Percentiles rank a stretch among this genome's conserved stretches.
Evolutionary conservation across 1,140 invertebrate genomes (phyloP).

Genomic region (Zaprionus africanus): DNA sequence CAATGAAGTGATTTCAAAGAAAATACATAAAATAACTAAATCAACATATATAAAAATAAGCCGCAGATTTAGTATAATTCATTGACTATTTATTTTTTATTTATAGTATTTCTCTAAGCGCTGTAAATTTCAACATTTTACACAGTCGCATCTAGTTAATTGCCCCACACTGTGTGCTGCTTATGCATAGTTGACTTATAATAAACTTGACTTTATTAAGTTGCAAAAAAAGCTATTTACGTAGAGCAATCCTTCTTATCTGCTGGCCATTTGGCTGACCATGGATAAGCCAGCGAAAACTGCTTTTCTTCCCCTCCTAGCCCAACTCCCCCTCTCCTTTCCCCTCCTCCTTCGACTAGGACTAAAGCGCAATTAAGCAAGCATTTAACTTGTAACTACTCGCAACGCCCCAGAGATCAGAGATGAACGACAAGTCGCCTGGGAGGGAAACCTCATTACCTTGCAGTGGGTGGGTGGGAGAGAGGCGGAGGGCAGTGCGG

Average conservation of each 20-base stretch:
- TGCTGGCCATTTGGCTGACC: slow-evolving; percentile 25
- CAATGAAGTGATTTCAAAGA: too few species aligned
- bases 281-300: background rate
- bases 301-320: background rate
- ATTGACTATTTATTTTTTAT: too few species aligned
- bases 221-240: background rate
- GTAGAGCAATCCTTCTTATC: slow-evolving; percentile 9
- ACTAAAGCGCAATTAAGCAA: slow-evolving; percentile 62
- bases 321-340: background rate
- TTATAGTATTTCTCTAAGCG: too few species aligned
- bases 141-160: background rate
- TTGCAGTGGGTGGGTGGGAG: slow-evolving; percentile 8
- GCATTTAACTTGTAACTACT: slow-evolving; percentile 78
- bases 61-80: too few species aligned
- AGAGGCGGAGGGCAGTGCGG: background rate
- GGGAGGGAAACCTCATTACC: slow-evolving; percentile 49
- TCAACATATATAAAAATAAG: too few species aligned
- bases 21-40: too few species aligned
- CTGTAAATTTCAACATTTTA: background rate
- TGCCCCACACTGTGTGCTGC: background rate
- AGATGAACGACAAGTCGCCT: slow-evolving; percentile 3
- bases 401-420: slow-evolving; percentile 66
- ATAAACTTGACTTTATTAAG: background rate
- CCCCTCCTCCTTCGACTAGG: slow-evolving; percentile 2
- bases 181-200: background rate